Evolutionary conservation across 2,113 vertebrate species (phyloP).

Genomic region (Apus apus): DNA sequence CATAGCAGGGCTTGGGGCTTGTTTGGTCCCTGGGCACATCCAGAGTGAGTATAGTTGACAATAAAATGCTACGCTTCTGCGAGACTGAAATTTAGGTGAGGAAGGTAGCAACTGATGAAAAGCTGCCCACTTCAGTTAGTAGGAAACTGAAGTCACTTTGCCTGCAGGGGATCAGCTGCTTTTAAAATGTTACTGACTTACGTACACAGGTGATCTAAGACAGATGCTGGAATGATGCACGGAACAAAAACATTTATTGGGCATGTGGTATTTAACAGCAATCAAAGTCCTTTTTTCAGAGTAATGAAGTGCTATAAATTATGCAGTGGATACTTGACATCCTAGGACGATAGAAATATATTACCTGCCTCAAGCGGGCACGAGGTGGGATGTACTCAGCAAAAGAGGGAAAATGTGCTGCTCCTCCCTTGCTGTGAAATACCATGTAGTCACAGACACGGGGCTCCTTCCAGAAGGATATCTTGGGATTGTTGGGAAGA

Average conservation of each 20-base stretch:
- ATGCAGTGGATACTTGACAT: not conserved
- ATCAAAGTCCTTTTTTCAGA: constrained; percentile 21
- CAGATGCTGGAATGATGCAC: not conserved
- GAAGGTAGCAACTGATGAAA: not conserved
- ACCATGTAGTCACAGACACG: rapidly evolving
- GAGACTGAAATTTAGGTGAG: not conserved
- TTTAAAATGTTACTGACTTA: constrained; percentile 11
- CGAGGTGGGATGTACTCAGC: not conserved
- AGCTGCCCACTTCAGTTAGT: not conserved
- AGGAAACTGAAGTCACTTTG: not conserved
- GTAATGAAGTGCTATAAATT: constrained; percentile 30
- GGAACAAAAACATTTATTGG: not conserved
- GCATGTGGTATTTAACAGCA: constrained; percentile 31
- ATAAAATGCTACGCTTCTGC: not conserved
- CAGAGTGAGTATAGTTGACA: not conserved
- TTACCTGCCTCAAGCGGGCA: not conserved
- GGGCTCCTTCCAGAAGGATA: not conserved
- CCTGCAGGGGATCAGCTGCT: not conserved
- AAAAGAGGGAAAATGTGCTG: not conserved
- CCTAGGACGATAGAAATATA: not conserved
- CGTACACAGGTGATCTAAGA: not conserved
- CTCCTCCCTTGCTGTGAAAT: not conserved
- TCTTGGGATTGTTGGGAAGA: not conserved
- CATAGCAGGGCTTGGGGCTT: rapidly evolving
- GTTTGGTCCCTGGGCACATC: not conserved